phyloP scores from a whole-genome alignment of 2,888 invertebrate species.

The Tenthredo livida region DNA sequence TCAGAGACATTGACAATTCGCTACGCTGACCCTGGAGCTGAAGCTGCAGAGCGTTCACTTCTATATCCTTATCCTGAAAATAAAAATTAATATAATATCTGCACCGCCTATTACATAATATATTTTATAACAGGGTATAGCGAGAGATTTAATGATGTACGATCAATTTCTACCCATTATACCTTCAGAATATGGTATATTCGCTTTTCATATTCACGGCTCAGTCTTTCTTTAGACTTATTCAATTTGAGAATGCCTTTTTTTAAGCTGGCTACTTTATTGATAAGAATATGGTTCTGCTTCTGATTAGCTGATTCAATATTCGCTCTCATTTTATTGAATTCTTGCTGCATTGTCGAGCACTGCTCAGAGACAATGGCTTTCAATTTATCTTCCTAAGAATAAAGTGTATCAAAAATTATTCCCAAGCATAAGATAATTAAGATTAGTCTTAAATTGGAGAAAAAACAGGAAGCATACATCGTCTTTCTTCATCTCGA shows the following conservation, averaged over 20 bases:
- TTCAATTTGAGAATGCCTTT: conserved; percentile 66
- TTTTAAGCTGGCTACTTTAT: conserved; percentile 65
- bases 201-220: conserved; percentile 68
- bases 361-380: conserved; percentile 67
- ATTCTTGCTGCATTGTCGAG: conserved; percentile 68
- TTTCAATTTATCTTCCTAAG: conserved; percentile 69
- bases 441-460: conserved; percentile 25
- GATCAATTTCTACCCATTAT: background rate
- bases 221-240: conserved; percentile 66
- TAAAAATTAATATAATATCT: background rate
- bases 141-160: background rate
- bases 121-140: background rate
- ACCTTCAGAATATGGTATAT: conserved; percentile 69
- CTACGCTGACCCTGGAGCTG: conserved; percentile 67
- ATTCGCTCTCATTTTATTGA: conserved; percentile 66
- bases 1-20: conserved; percentile 66
- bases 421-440: background rate
- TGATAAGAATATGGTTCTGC: conserved; percentile 64
- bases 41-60: conserved; percentile 67
- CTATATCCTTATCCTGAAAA: conserved; percentile 68
- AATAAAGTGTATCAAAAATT: background rate
- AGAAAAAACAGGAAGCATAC: conserved; percentile 59
- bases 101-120: background rate
- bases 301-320: conserved; percentile 65
- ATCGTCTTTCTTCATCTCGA: conserved; percentile 67